Evolutionary conservation across 2,113 vertebrate genomes (phyloP).

Genomic region (Psophia crepitans): DNA sequence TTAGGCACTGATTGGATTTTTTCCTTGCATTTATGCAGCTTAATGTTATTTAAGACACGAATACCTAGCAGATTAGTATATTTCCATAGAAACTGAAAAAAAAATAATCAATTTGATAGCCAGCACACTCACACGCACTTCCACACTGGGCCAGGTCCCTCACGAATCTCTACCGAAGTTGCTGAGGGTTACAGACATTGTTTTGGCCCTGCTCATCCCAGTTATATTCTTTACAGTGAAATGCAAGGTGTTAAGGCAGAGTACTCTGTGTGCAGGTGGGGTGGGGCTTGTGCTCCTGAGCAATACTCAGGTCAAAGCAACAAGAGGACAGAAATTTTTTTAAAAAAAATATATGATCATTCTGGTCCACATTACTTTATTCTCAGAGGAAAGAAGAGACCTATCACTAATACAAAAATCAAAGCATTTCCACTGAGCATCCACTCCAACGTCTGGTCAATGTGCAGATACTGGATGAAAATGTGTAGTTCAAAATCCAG

Average conservation of each 20-base stretch:
- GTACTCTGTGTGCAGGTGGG: accelerated
- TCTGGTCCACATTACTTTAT: not conserved
- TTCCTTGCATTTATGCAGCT: not conserved
- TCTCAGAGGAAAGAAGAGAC: not conserved
- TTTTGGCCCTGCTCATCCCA: not conserved
- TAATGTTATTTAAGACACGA: not conserved
- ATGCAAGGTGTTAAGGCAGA: not conserved
- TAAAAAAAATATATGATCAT: accelerated
- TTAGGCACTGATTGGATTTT: not conserved
- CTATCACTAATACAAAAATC: not conserved
- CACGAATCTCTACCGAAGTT: not conserved
- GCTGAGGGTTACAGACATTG: not conserved
- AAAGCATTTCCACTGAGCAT: not conserved
- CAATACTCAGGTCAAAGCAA: not conserved
- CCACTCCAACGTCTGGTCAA: not conserved
- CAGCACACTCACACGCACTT: not conserved
- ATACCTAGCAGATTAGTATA: accelerated
- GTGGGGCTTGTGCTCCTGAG: not conserved
- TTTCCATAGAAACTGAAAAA: not conserved
- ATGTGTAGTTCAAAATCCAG: not conserved
- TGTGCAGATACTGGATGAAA: not conserved
- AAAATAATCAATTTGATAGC: not conserved
- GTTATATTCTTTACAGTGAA: not conserved
- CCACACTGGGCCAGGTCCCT: too few species aligned
- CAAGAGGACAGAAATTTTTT: not conserved